Conservation (phyloP, 2,113 vertebrate genomes). For the Periophthalmus modestus region DNA sequence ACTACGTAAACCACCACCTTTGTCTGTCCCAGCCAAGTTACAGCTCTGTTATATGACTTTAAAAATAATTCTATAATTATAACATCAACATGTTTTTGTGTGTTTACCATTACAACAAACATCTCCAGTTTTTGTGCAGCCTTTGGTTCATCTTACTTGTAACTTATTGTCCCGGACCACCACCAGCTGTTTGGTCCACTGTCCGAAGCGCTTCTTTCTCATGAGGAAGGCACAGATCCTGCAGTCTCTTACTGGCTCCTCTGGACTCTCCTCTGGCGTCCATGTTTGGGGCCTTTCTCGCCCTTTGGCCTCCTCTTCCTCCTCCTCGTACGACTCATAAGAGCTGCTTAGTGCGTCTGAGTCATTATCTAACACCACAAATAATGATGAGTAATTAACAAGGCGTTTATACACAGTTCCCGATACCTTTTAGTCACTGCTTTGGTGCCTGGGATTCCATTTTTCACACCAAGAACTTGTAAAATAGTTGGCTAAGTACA, state of each 20-base stretch:
- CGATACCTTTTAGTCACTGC: background rate
- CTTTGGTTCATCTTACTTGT: conserved; percentile 78
- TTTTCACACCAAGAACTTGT: background rate
- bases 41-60: no score
- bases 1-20: no score
- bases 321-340: conserved; percentile 96
- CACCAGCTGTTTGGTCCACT: conserved; percentile 96
- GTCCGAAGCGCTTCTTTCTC: conserved; percentile 96
- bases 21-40: no score
- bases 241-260: conserved; percentile 88
- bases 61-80: no score
- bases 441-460: background rate
- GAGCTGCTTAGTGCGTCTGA: conserved; percentile 97
- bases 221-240: conserved; percentile 93
- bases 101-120: no score
- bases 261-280: conserved; percentile 86
- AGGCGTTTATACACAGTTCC: conserved; percentile 5
- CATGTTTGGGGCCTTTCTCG: conserved; percentile 84
- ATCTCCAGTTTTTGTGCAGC: background rate
- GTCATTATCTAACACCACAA: conserved; percentile 86
- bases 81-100: no score
- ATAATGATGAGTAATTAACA: conserved; percentile 1
- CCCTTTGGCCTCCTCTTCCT: conserved; percentile 91
- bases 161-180: conserved; percentile 91
- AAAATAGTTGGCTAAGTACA: background rate